Percentiles rank a stretch among this genome's conserved stretches.
These are phyloP conservation scores for Ptychochromis oligacanthus DNA, from an alignment of 2,113 vertebrate genomes.

Conservation along the genomic window DNA sequence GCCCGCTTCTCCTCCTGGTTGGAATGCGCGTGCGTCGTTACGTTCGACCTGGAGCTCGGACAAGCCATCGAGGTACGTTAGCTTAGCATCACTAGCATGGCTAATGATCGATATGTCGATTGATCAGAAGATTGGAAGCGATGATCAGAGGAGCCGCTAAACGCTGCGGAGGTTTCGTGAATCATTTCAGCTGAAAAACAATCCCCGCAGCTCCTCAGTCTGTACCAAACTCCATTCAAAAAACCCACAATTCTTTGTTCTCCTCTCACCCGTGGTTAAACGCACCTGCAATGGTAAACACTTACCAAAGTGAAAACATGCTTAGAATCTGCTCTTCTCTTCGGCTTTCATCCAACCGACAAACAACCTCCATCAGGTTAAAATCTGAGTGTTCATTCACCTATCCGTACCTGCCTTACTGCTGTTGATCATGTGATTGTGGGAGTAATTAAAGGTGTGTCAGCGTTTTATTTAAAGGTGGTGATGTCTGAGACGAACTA, in stretches of 20 bases:
- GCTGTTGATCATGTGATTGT: background rate
- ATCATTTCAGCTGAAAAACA: background rate
- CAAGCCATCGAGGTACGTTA: slow-evolving; percentile 91
- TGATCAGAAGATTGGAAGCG: background rate
- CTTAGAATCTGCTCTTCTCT: background rate
- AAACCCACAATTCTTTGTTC: background rate
- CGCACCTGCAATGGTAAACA: background rate
- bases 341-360: background rate
- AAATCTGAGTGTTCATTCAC: background rate
- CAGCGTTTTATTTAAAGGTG: background rate
- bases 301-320: background rate
- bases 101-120: background rate
- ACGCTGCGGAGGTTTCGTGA: background rate
- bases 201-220: background rate
- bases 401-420: background rate
- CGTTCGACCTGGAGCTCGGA: slow-evolving; percentile 94
- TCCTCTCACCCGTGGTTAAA: background rate
- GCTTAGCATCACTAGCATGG: slow-evolving; percentile 52
- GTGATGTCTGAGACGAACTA: background rate
- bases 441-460: background rate
- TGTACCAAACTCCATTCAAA: background rate
- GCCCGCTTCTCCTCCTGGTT: slow-evolving; percentile 90
- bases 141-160: background rate
- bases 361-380: background rate
- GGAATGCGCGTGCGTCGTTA: slow-evolving; percentile 92